Evolutionary conservation across 1,140 invertebrate genomes (phyloP).

Genomic region (Agrypnia vestita): DNA sequence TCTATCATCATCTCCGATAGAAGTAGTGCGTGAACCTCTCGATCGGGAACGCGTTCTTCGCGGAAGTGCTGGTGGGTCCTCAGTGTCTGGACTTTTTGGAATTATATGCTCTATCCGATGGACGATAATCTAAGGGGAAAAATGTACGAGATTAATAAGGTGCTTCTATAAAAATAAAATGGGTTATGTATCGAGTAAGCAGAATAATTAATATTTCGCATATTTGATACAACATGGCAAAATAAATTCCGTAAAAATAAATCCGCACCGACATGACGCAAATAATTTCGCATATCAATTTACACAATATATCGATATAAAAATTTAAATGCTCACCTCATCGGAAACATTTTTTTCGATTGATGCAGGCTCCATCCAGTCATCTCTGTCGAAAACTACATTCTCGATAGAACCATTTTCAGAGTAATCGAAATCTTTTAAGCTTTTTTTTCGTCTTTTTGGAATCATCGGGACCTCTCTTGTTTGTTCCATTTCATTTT

Average conservation of each 20-base stretch:
- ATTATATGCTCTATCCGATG: conserved; percentile 77
- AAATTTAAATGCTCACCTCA: conserved; percentile 45
- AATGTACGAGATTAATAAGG: neutral
- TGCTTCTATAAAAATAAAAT: too few species aligned
- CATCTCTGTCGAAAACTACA: conserved; percentile 50
- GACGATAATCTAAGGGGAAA: conserved; percentile 74
- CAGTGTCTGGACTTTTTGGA: conserved; percentile 69
- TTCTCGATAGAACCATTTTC: conserved; percentile 51
- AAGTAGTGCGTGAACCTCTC: conserved; percentile 74
- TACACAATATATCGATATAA: neutral
- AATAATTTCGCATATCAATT: neutral
- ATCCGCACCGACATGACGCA: neutral
- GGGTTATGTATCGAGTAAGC: too few species aligned
- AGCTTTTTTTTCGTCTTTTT: conserved; percentile 51
- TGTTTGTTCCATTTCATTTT: conserved; percentile 61
- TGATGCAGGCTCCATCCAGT: conserved; percentile 48
- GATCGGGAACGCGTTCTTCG: conserved; percentile 67
- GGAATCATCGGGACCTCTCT: conserved; percentile 52
- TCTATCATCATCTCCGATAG: conserved; percentile 78
- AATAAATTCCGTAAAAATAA: too few species aligned
- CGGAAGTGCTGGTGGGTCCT: conserved; percentile 68
- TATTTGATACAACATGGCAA: neutral
- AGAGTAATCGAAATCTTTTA: conserved; percentile 49
- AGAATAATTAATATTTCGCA: neutral
- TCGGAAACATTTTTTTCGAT: conserved; percentile 43